Conservation (phyloP, 2,113 vertebrate genomes). For the Cheirogaleus medius region DNA sequence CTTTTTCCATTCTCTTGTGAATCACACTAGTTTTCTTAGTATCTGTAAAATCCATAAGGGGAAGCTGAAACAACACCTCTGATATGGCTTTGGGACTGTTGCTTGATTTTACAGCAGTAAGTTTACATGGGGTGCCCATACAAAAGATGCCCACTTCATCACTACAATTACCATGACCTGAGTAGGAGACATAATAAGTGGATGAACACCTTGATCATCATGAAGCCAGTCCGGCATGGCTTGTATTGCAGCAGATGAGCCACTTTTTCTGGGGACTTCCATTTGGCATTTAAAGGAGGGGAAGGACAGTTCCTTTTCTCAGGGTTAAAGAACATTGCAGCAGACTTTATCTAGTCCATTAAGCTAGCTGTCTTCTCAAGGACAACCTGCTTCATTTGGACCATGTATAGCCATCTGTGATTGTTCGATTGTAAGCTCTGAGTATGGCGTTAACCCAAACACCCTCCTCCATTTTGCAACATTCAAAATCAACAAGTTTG, state of each 20-base stretch:
- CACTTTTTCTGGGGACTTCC: not conserved
- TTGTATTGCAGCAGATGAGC: not conserved
- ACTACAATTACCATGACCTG: not conserved
- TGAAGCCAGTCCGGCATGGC: not conserved
- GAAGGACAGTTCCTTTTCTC: not conserved
- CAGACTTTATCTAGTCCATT: not conserved
- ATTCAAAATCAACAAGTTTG: not conserved
- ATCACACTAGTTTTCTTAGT: not conserved
- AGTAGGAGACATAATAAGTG: not conserved
- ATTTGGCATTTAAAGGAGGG: not conserved
- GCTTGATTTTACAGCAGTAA: not conserved
- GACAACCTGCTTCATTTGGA: not conserved
- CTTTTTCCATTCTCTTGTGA: not conserved
- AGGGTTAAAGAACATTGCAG: not conserved
- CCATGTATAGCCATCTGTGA: not conserved
- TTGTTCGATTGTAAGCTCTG: not conserved
- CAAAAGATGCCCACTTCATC: not conserved
- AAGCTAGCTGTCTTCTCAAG: too few relatives aligned
- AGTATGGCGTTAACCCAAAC: too few relatives aligned
- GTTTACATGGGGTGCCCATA: not conserved
- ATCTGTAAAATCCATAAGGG: not conserved
- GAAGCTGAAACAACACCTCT: not conserved
- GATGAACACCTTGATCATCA: not conserved
- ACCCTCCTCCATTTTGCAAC: not conserved
- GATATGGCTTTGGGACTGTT: not conserved